Base-by-base conservation (phyloP, 1,140 invertebrate species). In the Heliconius himera region DNA sequence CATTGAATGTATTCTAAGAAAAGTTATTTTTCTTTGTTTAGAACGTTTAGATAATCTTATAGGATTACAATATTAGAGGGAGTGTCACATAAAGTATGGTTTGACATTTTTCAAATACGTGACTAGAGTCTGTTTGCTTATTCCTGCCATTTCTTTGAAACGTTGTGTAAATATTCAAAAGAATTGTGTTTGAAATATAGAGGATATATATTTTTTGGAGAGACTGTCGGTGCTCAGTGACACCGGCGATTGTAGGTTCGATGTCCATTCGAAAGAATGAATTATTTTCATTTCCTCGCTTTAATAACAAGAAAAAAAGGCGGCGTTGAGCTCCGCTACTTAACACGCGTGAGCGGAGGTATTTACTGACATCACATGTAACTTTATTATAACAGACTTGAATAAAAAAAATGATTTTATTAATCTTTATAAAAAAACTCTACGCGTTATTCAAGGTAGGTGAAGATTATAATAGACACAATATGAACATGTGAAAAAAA, bases 11-110 rank as follows among this genome's bases (percentile, higher is more conserved):
- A 80, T 86, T 86, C 83, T 82, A 79, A 83, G 83, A 80, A 82
- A 75, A 81, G 71, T 82, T 86, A 77, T 83, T 87, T 87, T 85
- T 88, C 84, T 83, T 84, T 85, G 84, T 90, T 85, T 60, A 83
- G 84, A 87, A 51, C 56, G 66, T 38, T 71, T 11, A n/a, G 78
- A 76, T 90, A 86, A 90, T 88, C 85, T 86, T 78, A n/a, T n/a
- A 71, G 84, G 91, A 90, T 92, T 92, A 92, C 84, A 75, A 84
- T 86, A 85, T 91, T 89, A 89, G 78, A 84, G 79, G 70, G 80
- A 26, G 74, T 86, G 88, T 88, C 88, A 83, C 71, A 78, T 83
- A 87, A 87, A 88, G 83, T 81, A 85, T 82, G 88, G 85, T 89
- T 84, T 90, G 90, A 91, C 89, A 89, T 82, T 70, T 80, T 85